Evolutionary conservation across 35 echinoderm and acorn worm genomes (phyloP), one percentile per base, ranked within the genome.

Genomic region (Lytechinus variegatus): DNA sequence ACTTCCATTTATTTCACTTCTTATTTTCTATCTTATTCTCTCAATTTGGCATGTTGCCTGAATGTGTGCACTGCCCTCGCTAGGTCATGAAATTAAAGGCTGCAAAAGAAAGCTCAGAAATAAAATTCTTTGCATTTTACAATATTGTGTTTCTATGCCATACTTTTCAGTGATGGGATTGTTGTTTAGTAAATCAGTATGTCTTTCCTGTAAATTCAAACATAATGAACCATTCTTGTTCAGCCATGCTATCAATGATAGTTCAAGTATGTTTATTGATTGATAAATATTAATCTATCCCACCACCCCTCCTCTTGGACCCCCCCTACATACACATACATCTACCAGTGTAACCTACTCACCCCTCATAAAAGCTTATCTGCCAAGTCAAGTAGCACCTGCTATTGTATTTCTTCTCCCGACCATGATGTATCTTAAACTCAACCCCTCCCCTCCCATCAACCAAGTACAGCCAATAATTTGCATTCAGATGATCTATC

Each of bases 11-110:
- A 24, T 79, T 79, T 24, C 21, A 24, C 66, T 16, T 79, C 66
- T 79, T 79, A 16, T 24, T 79, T 24, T 79, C n/a, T 24, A 24
- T 79, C 66, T 79, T 7, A 79, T 79, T 19, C 19, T 79, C 66
- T 79, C 66, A 79, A 79, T 54, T 90, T 90, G 88, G 88, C 88
- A 90, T 7, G 52, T n/a, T 44, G 88, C 88, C 88, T 90, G 88
- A 90, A 90, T 9, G 88, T 90, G 88, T 54, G 88, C 88, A 90
- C 88, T 90, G 88, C 88, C 88, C 88, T 90, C 88, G 88, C 88
- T 90, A 27, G 88, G 88, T 90, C 88, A 90, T 90, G 14, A 44
- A 52, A 90, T 90, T 44, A 90, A 54, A 90, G 52, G 88, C 24
- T 90, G 88, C 21, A 79, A 79, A 79, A 71, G 61, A 21, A 71